Conservation (phyloP, 1,140 invertebrate species). For the Saccostrea cuccullata region DNA sequence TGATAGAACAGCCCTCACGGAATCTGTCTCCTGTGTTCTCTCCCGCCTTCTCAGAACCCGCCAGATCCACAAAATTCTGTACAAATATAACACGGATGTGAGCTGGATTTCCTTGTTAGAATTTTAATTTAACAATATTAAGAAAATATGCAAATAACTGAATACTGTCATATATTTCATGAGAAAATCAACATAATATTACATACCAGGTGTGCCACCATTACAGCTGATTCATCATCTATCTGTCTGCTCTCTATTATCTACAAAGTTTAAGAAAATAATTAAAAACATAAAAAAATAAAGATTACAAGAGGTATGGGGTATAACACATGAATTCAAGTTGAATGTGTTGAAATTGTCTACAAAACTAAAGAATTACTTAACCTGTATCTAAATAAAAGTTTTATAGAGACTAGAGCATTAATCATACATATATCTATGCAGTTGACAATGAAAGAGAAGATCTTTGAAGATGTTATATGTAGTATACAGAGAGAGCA, state of each 20-base stretch:
- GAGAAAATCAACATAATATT: neutral
- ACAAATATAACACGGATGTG: slow-evolving; percentile 51
- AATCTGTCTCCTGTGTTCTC: slow-evolving; percentile 82
- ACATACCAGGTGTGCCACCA: slow-evolving; percentile 75
- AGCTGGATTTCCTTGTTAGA: too few species aligned
- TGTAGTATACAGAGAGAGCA: slow-evolving; percentile 82
- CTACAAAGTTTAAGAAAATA: slow-evolving; percentile 53
- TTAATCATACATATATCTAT: too few species aligned
- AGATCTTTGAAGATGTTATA: slow-evolving; percentile 67
- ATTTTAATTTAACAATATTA: too few species aligned
- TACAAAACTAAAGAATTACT: too few species aligned
- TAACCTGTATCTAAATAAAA: too few species aligned
- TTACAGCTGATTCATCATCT: slow-evolving; percentile 69
- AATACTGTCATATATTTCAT: too few species aligned
- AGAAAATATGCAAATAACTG: too few species aligned
- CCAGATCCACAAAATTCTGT: slow-evolving; percentile 83
- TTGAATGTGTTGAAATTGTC: too few species aligned
- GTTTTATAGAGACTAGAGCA: too few species aligned
- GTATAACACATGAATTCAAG: too few species aligned
- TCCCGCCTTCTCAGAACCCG: slow-evolving; percentile 82
- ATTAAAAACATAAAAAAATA: too few species aligned
- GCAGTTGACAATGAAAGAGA: neutral
- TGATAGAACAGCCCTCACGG: slow-evolving; percentile 84
- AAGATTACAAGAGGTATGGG: too few species aligned
- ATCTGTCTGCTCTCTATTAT: slow-evolving; percentile 72